Evolutionary conservation across 1,140 invertebrate genomes (phyloP), one percentile per base, ranked within the genome.

Genomic region (Bathynomus jamesi): DNA sequence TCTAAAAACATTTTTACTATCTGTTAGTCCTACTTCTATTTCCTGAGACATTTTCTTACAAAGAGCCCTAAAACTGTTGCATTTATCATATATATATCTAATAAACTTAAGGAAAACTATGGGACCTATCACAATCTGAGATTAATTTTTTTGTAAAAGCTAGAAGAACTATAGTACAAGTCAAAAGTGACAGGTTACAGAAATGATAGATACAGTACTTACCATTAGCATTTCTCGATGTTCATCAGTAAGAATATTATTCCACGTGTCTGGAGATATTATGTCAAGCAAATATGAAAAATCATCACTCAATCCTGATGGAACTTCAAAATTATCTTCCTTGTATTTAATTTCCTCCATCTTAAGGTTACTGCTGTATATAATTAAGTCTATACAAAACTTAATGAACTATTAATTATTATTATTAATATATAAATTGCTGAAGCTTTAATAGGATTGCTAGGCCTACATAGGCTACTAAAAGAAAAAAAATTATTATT

Each of bases 161-260:
- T 40, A 40, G 7, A 8, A 40, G 7, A 40, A 40, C 17, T 17
- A 7, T 7, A 8, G 17, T 40, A 40, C 17, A 40, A 8, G 17
- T 40, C 7, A 8, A 40, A 8, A 40, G 7, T 8, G 7, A 8
- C 17, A 40, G 7, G 7, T 8, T 40, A 40, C n/a, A 68, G 40
- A 63, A 70, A 64, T 31, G 32, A 67, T 31, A 30, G 11, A 28
- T 61, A 13, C 11, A 5, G 2, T 11, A 79, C 82, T 80, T 78
- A 85, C 83, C 67, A 69, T 69, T 13, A 69, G 53, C 28, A 61
- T 29, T 60, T 69, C 67, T 61, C 67, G 28, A 31, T 69, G 60
- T 61, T 69, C 67, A 61, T 69, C 67, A 28, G 67, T 69, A 10
- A 69, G 46, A 46, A 53, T 61, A 61, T 69, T 69, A 25, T 69